Evolutionary conservation across 2,797 vertebrate genomes (phyloP).

Genomic region (Gadopsis marmoratus): DNA sequence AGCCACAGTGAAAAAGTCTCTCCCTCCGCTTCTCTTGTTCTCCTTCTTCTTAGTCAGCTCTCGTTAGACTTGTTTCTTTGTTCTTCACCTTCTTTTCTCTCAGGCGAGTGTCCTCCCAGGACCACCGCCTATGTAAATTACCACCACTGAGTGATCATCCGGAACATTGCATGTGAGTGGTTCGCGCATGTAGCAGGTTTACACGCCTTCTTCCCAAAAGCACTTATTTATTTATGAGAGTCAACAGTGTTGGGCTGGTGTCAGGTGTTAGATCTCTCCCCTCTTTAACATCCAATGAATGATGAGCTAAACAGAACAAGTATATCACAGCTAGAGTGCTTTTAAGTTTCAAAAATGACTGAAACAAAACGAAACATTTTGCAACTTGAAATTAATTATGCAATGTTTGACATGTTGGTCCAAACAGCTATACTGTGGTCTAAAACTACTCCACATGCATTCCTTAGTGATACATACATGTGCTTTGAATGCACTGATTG

Average conservation of each 20-base stretch:
- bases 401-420: not conserved
- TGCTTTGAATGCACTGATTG: too few species aligned
- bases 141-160: not conserved
- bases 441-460: too few species aligned
- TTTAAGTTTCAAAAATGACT: not conserved
- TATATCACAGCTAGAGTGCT: not conserved
- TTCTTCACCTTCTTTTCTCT: not conserved
- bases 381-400: not conserved
- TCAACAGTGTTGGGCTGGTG: not conserved
- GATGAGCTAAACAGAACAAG: not conserved
- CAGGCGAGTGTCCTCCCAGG: not conserved
- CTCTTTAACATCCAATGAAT: not conserved
- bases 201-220: conserved; percentile 1
- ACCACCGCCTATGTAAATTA: not conserved
- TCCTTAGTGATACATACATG: too few species aligned
- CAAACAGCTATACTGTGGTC: not conserved
- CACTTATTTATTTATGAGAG: conserved; percentile 18
- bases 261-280: not conserved
- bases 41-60: conserved; percentile 30
- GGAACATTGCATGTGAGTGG: not conserved
- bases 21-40: conserved; percentile 22
- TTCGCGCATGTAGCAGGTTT: not conserved
- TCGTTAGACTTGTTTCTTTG: conserved; percentile 41
- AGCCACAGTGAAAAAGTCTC: not conserved
- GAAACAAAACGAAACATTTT: not conserved